Evolutionary conservation across 2,888 invertebrate species (phyloP), one percentile per base, ranked within the genome.

Genomic region (Melieria crassipennis): DNA sequence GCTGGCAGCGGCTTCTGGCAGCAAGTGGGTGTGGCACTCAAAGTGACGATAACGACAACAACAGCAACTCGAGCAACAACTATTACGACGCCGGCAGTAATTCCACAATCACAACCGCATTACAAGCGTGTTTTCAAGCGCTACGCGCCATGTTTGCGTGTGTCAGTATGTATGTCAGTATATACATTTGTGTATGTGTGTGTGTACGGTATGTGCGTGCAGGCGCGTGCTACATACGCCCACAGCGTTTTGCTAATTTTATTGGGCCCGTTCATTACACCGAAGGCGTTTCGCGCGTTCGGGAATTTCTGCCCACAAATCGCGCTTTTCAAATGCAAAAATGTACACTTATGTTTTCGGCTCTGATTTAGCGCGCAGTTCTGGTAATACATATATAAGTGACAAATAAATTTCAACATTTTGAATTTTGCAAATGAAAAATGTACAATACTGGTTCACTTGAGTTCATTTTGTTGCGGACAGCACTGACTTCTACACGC

Each of bases 61-160:
- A 16, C 16, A 16, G 16, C 16, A 16, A 16, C 16, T 30, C 30
- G 30, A 30, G 30, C 30, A 30, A 30, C 30, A 30, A 30, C 1
- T 30, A 30, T 30, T 30, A 30, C 30, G 30, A 30, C 30, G 30
- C 30, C 66, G 66, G 47, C 66, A 66, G 42, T 66, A 66, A 66
- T 66, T 66, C 66, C 57, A 46, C 57, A 66, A 66, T 66, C 66
- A 56, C 57, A 66, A 57, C 57, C 56, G 47, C 47, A 66, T 66
- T 66, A 57, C 66, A 46, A 57, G 30, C 30, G 30, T 66, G 48
- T 52, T 55, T 5, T 4, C 16, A 30, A 58, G 30, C 16, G 61
- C 10, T 61, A 10, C 57, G 9, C 9, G 9, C 5, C 30, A 57
- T 57, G 16, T 16, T 13, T 6, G 30, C 30, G 16, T 13, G 7